Base-by-base conservation (phyloP, 2,888 invertebrate species). In the Acanthosepion pharaonis region DNA sequence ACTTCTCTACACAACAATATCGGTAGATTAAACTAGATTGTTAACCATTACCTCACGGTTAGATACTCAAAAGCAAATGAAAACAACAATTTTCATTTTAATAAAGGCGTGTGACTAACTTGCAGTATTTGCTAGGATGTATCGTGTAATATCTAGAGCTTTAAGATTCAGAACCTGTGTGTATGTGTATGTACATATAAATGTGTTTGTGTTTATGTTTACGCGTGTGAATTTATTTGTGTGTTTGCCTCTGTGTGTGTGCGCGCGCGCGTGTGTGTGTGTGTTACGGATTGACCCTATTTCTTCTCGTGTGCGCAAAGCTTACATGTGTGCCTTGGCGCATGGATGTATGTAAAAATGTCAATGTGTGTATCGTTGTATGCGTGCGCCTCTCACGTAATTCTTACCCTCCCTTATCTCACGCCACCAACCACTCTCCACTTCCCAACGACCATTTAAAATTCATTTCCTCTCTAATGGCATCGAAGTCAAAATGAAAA, bases 401-500 rank as follows among this genome's bases (percentile, higher is more conserved):
- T 20, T 15, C 20, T 20, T 23, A 20, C n/a, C 15, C 15, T 0
- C 15, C 11, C n/a, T 15, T 78, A 42, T 42, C 42, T 42, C 42
- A 42, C 42, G 1, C 42, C 42, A 42, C 42, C 42, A 42, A 42
- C 42, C 3, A 2, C 42, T 42, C 42, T 42, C 42, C 42, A 42
- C 42, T 8, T 15, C n/a, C 78, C 78, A 5, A 8, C n/a, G 18
- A 78, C n/a, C n/a, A 33, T 33, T 78, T 78, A 78, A 78, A 78
- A 78, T 78, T 78, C n/a, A 78, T 78, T 78, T n/a, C n/a, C 78
- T 78, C 78, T 78, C 78, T 78, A n/a, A 78, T n/a, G 33, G 78
- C 78, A 33, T 78, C 23, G 78, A 78, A 78, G 78, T 78, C 78
- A n/a, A 78, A 78, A n/a, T 78, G 78, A 78, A n/a, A 78, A n/a